A percentile compares a stretch with the other conserved stretches of the same genome.
Evolutionary conservation across 2,888 invertebrate genomes (phyloP).

Genomic region (Hypomecis punctinalis): DNA sequence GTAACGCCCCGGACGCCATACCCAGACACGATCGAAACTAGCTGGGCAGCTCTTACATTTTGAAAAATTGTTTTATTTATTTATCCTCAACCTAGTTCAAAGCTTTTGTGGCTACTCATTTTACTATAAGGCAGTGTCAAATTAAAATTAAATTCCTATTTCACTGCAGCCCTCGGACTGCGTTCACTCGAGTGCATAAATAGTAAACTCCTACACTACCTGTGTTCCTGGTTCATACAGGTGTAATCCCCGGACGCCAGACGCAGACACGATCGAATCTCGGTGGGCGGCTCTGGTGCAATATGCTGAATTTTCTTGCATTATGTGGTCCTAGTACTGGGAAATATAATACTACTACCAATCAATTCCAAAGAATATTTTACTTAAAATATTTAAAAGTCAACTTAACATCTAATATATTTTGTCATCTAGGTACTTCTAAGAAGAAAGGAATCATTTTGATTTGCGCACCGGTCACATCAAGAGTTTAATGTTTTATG

Average conservation of each 20-base stretch:
- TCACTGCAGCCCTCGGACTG: slow-evolving; percentile 11
- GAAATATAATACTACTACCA: no score
- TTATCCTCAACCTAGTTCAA: no score
- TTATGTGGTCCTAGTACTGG: slow-evolving; percentile 43
- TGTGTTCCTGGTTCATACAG: slow-evolving; percentile 37
- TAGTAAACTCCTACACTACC: slow-evolving; percentile 36
- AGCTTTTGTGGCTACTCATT: no score
- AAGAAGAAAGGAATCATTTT: no score
- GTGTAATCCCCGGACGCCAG: slow-evolving; percentile 30
- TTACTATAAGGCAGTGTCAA: slow-evolving; percentile 1
- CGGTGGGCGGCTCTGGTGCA: slow-evolving; percentile 29
- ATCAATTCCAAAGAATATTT: no score
- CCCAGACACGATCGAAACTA: slow-evolving; percentile 56
- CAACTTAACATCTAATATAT: no score
- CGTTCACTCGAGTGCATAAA: slow-evolving; percentile 31
- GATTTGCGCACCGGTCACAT: no score
- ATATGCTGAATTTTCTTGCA: slow-evolving; percentile 28
- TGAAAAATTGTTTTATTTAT: no score
- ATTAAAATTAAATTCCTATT: slow-evolving; percentile 28
- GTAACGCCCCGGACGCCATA: slow-evolving; percentile 30
- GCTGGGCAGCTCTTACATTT: slow-evolving; percentile 22
- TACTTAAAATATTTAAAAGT: no score
- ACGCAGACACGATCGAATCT: slow-evolving; percentile 55
- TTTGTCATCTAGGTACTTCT: no score
- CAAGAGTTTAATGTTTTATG: no score